These are phyloP conservation scores for Falco columbarius DNA, from an alignment of 2,797 vertebrate species.

Conservation along the genomic window DNA sequence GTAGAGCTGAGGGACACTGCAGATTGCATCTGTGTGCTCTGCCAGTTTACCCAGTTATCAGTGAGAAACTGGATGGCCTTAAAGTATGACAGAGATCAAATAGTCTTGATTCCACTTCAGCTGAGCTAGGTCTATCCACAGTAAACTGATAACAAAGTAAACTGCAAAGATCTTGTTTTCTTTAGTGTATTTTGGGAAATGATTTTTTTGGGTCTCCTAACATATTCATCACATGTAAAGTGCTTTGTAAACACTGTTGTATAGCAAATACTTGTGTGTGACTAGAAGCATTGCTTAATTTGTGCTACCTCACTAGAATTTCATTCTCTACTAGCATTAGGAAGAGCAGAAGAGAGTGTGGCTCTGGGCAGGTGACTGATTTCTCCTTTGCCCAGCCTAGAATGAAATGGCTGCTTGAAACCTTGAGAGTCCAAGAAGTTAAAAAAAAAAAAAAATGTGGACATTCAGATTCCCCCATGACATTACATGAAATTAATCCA, in stretches of 20 bases:
- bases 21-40: not conserved
- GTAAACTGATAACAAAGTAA: not conserved
- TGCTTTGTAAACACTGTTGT: not conserved
- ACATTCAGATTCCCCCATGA: not conserved
- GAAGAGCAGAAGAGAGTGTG: not conserved
- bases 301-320: not conserved
- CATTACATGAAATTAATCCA: not conserved
- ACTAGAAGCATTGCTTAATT: not conserved
- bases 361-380: not conserved
- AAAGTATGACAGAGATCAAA: not conserved
- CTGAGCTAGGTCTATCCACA: not conserved
- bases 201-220: not conserved
- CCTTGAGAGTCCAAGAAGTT: not conserved
- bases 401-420: not conserved
- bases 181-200: not conserved
- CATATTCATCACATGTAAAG: not conserved
- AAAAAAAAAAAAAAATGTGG: not conserved
- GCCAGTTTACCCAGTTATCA: constrained; percentile 58
- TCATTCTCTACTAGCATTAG: not conserved
- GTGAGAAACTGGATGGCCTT: constrained; percentile 26
- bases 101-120: not conserved
- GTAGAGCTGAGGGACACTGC: not conserved
- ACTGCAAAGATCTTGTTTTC: not conserved
- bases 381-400: not conserved
- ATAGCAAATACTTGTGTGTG: not conserved